Base-by-base conservation (phyloP, 2,113 vertebrate genomes). In the Acanthisitta chloris region DNA sequence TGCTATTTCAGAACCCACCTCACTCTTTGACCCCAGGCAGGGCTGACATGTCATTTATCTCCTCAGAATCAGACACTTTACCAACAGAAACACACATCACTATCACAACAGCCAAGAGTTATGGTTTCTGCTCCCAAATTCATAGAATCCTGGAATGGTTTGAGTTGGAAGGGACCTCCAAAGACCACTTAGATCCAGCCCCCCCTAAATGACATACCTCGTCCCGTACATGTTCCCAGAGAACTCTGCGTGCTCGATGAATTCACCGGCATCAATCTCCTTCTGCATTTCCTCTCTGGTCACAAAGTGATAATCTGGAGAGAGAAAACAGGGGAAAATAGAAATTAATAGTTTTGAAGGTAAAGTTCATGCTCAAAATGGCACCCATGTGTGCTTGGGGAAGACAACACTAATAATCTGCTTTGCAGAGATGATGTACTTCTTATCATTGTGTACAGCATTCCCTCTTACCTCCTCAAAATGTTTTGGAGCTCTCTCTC, bases 191-290 rank as follows among this genome's bases (percentile, higher is more conserved):
- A 10, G n/a, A 1, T 45, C 2, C 45, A 89, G 52, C 36, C 59
- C 25, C 59, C 4, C n/a, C n/a, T n/a, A n/a, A n/a, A n/a, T n/a
- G 55, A 42, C 87, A 4, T 93, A 99, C 99, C 99, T 99, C 4
- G 99, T 99, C 81, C 99, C 99, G 0, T 99, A 99, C 96, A 99
- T 97, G 76, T 99, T 99, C 43, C 99, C 99, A 0, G 99, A 99
- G 96, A 99, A 99, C 88, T 98, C 99, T 0, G 99, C 99, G 0
- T 98, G 98, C 94, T 99, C 99, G 0, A 99, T 98, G 95, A 99
- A 99, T 16, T 99, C 98, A 0, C 99, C 99, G 0, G 98, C 98
- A 18, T 98, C 96, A 1, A 99, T 98, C 28, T 97, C 97, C 1
- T 93, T 94, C 97, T 98, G 98, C 99, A 99, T 99, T 65, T 77